These are phyloP conservation scores for Tenodera sinensis DNA, from an alignment of 2,888 invertebrate species.

Conservation along the genomic window DNA sequence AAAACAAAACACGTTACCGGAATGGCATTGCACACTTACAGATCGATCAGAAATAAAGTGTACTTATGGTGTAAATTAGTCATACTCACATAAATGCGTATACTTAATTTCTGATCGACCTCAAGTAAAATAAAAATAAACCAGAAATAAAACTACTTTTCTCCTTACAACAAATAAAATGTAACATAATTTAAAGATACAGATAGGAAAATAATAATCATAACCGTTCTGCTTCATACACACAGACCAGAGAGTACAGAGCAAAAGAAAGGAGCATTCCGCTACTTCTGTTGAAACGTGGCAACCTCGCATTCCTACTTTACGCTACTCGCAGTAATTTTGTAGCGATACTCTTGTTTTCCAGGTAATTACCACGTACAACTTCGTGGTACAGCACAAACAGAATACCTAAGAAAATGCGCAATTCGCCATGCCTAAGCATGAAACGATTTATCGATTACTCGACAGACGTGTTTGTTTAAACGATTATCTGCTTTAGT, in stretches of 20 bases:
- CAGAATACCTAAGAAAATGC: too few relatives aligned
- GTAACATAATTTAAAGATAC: not conserved
- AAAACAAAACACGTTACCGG: not conserved
- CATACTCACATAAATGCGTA: not conserved
- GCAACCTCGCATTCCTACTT: too few relatives aligned
- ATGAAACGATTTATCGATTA: too few relatives aligned
- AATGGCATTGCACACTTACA: not conserved
- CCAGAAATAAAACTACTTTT: not conserved
- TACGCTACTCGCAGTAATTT: too few relatives aligned
- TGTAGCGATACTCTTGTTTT: too few relatives aligned
- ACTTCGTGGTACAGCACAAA: too few relatives aligned
- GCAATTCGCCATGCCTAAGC: too few relatives aligned
- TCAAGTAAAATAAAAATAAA: not conserved
- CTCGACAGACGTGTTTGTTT: too few relatives aligned
- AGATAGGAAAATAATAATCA: not conserved
- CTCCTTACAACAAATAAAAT: not conserved
- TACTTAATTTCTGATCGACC: not conserved
- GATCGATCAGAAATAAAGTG: not conserved
- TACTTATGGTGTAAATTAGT: not conserved
- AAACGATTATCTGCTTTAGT: too few relatives aligned
- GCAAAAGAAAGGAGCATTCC: too few relatives aligned
- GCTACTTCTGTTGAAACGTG: too few relatives aligned
- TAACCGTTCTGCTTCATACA: not conserved
- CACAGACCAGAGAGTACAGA: not conserved
- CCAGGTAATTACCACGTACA: too few relatives aligned